Conservation (phyloP, 2,113 vertebrate genomes). For the Gyps fulvus region DNA sequence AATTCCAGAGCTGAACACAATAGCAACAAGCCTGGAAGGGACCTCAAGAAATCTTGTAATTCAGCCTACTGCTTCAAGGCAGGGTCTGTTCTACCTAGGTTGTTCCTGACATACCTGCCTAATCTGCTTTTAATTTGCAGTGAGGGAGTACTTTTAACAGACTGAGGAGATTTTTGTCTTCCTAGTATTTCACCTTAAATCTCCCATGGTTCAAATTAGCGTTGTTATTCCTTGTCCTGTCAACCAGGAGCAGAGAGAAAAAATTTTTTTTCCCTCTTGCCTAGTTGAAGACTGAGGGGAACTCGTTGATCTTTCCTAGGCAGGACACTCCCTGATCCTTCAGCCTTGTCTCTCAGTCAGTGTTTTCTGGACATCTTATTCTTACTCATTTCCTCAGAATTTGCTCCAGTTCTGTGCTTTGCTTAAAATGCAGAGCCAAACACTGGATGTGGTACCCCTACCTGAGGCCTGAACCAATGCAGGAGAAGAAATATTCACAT, state of each 20-base stretch:
- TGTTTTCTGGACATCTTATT: background rate
- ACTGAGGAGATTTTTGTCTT: background rate
- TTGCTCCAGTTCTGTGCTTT: background rate
- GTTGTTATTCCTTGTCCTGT: background rate
- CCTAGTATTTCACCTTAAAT: slow-evolving; percentile 14
- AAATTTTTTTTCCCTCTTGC: slow-evolving; percentile 1
- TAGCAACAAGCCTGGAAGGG: background rate
- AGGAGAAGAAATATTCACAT: background rate
- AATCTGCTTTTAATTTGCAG: slow-evolving; percentile 37
- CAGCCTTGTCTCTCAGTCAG: background rate
- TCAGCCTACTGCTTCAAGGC: background rate
- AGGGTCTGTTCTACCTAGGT: background rate
- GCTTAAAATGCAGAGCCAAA: background rate
- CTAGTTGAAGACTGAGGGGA: background rate
- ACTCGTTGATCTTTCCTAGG: background rate
- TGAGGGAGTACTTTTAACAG: background rate
- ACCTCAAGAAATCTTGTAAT: background rate
- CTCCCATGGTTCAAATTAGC: slow-evolving; percentile 6
- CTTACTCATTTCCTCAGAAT: background rate
- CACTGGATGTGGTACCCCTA: background rate
- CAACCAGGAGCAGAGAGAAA: background rate
- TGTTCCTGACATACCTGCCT: background rate
- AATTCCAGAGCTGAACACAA: background rate
- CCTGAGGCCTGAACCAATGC: background rate
- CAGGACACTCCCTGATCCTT: background rate